Conservation (phyloP, 2,113 vertebrate species). For the Anser brachyrhynchus region DNA sequence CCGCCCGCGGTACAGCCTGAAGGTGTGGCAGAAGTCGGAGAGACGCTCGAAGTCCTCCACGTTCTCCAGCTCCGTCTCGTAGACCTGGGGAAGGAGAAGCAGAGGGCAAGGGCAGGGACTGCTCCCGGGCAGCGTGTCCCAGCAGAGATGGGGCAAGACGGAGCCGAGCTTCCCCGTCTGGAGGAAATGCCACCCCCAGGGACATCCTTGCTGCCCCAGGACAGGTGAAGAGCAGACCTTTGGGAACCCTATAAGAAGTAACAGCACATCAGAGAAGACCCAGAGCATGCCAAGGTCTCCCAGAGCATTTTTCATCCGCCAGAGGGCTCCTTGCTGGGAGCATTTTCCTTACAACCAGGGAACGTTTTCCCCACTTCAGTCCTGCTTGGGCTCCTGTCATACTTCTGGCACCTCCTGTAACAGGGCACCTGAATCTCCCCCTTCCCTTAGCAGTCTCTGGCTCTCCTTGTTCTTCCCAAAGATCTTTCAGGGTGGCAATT, state of each 20-base stretch:
- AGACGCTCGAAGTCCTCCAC: constrained; percentile 83
- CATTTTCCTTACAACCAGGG: background rate
- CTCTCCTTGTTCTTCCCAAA: background rate
- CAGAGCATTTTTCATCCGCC: background rate
- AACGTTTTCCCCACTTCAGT: background rate
- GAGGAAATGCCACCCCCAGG: fast-evolving
- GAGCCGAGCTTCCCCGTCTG: fast-evolving
- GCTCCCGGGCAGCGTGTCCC: fast-evolving
- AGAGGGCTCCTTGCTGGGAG: background rate
- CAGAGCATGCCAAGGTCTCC: background rate
- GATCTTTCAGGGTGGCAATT: fast-evolving
- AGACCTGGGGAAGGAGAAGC: constrained; percentile 78
- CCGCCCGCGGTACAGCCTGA: constrained; percentile 89
- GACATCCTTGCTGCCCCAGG: background rate
- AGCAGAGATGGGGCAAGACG: background rate
- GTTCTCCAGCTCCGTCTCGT: constrained; percentile 85
- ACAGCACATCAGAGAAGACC: fast-evolving
- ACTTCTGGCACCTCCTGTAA: background rate
- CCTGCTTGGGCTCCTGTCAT: fast-evolving
- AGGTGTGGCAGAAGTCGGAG: constrained; percentile 94
- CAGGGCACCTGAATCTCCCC: too few species aligned
- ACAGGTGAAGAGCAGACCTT: background rate
- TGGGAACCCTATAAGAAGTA: background rate
- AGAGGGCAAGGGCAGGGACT: background rate
- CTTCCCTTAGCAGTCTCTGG: background rate